phyloP scores from a whole-genome alignment of 1,140 invertebrate species.

The Nautilus pompilius region DNA sequence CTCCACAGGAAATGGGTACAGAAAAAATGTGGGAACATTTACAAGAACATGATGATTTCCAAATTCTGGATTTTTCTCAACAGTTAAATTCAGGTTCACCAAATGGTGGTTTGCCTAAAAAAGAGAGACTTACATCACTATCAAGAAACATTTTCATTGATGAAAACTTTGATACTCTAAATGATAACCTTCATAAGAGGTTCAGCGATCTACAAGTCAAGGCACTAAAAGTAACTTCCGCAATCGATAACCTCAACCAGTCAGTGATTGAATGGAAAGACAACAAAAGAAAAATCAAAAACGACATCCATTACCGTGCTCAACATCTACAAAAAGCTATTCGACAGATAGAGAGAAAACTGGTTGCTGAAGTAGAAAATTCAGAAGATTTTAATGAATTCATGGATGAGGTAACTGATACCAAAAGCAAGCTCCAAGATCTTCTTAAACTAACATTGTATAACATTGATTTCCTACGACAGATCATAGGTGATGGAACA shows the following conservation, averaged over 20 bases:
- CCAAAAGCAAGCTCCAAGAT: slow-evolving; percentile 17
- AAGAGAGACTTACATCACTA: neutral
- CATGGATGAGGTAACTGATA: slow-evolving; percentile 9
- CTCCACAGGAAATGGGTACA: no score
- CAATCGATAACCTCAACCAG: slow-evolving; percentile 20
- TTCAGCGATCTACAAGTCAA: slow-evolving; percentile 20
- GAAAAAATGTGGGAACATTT: no score
- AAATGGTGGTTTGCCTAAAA: no score
- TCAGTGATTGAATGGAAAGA: slow-evolving; percentile 18
- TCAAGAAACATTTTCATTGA: neutral
- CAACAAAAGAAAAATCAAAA: slow-evolving; percentile 16
- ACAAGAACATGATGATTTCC: no score
- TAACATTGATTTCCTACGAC: slow-evolving; percentile 23
- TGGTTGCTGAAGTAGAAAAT: slow-evolving; percentile 21
- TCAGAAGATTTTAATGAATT: slow-evolving; percentile 13
- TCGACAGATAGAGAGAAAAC: slow-evolving; percentile 20
- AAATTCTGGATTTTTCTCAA: no score
- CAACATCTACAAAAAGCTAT: slow-evolving; percentile 21
- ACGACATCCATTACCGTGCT: slow-evolving; percentile 20
- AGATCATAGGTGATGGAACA: slow-evolving; percentile 20
- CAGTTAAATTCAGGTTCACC: no score
- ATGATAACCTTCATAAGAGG: slow-evolving; percentile 10
- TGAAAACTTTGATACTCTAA: neutral
- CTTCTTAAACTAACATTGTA: slow-evolving; percentile 24
- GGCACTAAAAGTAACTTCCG: slow-evolving; percentile 21